Evolutionary conservation across 2,797 vertebrate genomes (phyloP).

Genomic region (Tauraco hartlaubi): DNA sequence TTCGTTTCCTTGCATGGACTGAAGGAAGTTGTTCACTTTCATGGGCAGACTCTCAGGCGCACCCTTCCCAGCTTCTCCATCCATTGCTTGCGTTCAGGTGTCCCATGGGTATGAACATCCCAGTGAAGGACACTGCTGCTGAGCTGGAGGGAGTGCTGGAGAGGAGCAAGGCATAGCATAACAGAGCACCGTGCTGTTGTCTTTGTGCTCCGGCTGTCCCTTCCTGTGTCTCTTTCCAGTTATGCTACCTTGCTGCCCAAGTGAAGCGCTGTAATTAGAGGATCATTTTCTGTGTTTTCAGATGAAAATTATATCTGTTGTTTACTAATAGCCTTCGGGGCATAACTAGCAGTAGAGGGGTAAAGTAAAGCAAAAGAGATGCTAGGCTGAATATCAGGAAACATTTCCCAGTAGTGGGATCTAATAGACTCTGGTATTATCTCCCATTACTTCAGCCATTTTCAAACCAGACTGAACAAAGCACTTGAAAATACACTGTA

Average conservation of each 20-base stretch:
- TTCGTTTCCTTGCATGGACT: neutral
- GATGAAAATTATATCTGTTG: slow-evolving; percentile 11
- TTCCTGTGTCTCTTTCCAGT: neutral
- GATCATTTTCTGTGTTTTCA: neutral
- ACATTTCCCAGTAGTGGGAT: neutral
- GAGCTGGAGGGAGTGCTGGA: neutral
- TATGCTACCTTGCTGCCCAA: neutral
- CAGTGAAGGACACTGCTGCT: neutral
- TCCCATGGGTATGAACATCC: accelerated
- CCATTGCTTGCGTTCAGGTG: neutral
- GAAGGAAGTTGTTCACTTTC: neutral
- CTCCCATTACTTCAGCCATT: slow-evolving; percentile 5
- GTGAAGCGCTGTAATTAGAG: neutral
- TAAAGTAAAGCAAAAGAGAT: slow-evolving; percentile 12
- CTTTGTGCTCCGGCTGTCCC: neutral
- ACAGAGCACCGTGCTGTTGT: neutral
- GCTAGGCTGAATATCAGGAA: neutral
- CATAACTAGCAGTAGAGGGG: neutral
- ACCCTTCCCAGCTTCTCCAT: neutral
- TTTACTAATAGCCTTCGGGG: neutral
- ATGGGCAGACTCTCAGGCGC: neutral
- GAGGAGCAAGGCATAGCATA: neutral
- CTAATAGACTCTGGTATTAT: neutral
- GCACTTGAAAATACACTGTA: neutral
- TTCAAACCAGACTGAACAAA: neutral